These are phyloP conservation scores for Synergus umbraculus DNA, from an alignment of 2,888 invertebrate species.

Conservation along the genomic window DNA sequence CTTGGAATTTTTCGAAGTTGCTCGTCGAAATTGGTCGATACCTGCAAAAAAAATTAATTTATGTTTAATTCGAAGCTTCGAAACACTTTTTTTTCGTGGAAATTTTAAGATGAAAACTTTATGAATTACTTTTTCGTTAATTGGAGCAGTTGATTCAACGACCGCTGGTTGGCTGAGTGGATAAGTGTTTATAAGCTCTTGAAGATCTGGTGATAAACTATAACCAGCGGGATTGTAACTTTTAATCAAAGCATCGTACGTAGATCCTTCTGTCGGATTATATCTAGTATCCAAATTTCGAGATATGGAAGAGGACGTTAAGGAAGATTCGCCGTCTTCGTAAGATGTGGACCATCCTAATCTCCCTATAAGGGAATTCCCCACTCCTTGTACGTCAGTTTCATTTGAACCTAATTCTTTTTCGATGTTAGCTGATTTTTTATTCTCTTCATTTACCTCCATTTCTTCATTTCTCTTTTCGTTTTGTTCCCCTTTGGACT, in stretches of 20 bases:
- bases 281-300: constrained; percentile 77
- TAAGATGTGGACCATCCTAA: constrained; percentile 83
- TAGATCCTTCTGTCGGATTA: constrained; percentile 76
- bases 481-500: constrained; percentile 3
- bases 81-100: not conserved
- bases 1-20: constrained; percentile 84
- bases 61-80: not conserved
- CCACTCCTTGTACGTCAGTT: constrained; percentile 74
- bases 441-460: constrained; percentile 43
- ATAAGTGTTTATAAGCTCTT: constrained; percentile 80
- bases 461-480: constrained; percentile 45
- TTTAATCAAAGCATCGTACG: constrained; percentile 81
- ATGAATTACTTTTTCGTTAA: constrained; percentile 53
- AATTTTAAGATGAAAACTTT: not conserved
- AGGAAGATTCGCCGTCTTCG: constrained; percentile 79
- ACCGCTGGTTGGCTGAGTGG: constrained; percentile 54
- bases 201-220: constrained; percentile 79
- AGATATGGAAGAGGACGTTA: constrained; percentile 77
- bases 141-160: constrained; percentile 49
- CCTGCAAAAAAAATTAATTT: constrained; percentile 36
- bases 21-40: constrained; percentile 78
- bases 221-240: constrained; percentile 79
- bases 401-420: constrained; percentile 26
- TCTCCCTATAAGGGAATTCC: constrained; percentile 83
- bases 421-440: not conserved